phyloP scores from a whole-genome alignment of 2,113 vertebrate genomes.

The Phocoena sinus region DNA sequence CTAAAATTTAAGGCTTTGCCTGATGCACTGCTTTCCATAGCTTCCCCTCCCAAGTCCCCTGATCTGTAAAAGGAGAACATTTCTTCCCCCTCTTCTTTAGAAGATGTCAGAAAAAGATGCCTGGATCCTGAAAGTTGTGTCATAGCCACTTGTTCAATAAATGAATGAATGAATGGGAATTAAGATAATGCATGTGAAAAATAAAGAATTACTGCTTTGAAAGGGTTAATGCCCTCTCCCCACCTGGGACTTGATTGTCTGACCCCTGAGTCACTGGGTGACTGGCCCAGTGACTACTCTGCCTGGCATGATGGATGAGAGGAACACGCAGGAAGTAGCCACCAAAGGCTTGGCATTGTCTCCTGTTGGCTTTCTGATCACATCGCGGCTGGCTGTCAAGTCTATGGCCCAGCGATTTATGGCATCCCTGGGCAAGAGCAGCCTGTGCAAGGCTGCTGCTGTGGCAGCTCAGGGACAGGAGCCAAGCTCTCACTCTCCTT shows the following conservation, averaged over 20 bases:
- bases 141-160: neutral
- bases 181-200: neutral
- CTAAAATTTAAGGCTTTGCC: neutral
- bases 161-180: neutral
- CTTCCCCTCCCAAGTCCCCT: neutral
- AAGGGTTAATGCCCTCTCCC: constrained; percentile 37
- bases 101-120: neutral
- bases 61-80: neutral
- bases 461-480: neutral
- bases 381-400: constrained; percentile 55
- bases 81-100: neutral
- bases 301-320: constrained; percentile 34
- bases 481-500: constrained; percentile 37
- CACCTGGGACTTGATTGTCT: neutral
- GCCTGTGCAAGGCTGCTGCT: neutral
- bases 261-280: neutral
- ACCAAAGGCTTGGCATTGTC: neutral
- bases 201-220: neutral
- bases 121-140: neutral
- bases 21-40: neutral
- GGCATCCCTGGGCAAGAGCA: constrained; percentile 11
- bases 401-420: constrained; percentile 52
- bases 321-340: neutral
- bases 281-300: neutral
- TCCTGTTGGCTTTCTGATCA: constrained; percentile 59